A percentile compares a stretch with the other conserved stretches of the same genome.
Conservation (phyloP, 2,797 vertebrate species). For the Oreochromis grahami region DNA sequence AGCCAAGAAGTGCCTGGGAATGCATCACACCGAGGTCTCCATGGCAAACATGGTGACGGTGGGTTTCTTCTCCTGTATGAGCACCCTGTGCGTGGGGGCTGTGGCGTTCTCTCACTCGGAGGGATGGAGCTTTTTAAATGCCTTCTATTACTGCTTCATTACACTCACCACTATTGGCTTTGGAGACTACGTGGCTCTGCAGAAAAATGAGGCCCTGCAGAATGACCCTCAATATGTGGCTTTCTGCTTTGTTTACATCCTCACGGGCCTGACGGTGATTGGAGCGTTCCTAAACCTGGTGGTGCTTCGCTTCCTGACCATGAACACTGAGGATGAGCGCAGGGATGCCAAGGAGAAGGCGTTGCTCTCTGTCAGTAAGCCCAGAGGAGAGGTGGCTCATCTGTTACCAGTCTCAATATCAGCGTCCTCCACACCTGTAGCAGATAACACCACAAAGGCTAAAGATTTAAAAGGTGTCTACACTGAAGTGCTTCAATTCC, state of each 20-base stretch:
- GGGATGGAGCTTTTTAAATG: conserved; percentile 97
- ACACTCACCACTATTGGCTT: conserved; percentile 98
- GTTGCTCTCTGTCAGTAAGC: conserved; percentile 72
- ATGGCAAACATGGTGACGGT: conserved; percentile 99
- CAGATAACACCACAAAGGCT: conserved; percentile 6
- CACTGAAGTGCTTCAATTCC: conserved; percentile 93
- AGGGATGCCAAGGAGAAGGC: conserved; percentile 88
- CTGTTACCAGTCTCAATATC: conserved; percentile 53
- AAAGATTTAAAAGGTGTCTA: conserved; percentile 85
- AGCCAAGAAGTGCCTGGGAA: conserved; percentile 89
- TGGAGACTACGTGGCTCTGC: conserved; percentile 97
- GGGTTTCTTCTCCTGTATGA: conserved; percentile 92
- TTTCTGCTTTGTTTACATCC: conserved; percentile 98
- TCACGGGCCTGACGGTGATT: conserved; percentile 92
- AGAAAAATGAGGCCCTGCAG: conserved; percentile 92
- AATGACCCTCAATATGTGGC: conserved; percentile 93
- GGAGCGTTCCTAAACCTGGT: conserved; percentile 98
- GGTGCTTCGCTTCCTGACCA: conserved; percentile 96
- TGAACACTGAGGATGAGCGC: conserved; percentile 93
- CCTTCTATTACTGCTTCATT: conserved; percentile 98
- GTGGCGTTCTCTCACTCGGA: conserved; percentile 91
- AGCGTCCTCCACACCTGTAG: conserved; percentile 40
- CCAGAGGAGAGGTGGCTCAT: conserved; percentile 53
- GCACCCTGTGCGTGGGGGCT: conserved; percentile 92
- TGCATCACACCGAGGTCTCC: conserved; percentile 88